Conservation (phyloP, 2,113 vertebrate genomes). For the Pyxicephalus adspersus region DNA sequence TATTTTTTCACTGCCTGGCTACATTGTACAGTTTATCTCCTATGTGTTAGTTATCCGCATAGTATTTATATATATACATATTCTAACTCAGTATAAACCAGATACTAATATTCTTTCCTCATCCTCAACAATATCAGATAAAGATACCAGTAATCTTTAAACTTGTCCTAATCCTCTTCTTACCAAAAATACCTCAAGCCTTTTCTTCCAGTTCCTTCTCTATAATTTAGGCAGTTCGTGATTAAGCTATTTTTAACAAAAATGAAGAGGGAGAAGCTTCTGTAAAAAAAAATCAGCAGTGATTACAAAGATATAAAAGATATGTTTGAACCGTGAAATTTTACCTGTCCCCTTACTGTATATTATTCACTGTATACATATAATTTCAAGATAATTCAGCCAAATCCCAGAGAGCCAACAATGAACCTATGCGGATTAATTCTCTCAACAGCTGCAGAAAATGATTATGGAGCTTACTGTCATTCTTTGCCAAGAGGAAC, state of each 20-base stretch:
- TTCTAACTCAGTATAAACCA: too few species aligned
- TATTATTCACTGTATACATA: not conserved
- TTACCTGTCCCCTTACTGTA: slow-evolving; percentile 17
- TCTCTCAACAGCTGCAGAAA: slow-evolving; percentile 34
- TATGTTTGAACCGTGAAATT: not conserved
- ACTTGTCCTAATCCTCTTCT: not conserved
- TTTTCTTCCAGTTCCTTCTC: not conserved
- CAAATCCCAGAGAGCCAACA: slow-evolving; percentile 27
- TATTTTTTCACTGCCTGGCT: too few species aligned
- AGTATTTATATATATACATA: too few species aligned
- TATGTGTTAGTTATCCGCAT: not conserved
- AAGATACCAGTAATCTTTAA: not conserved
- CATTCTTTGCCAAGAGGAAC: slow-evolving; percentile 31
- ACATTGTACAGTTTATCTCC: too few species aligned
- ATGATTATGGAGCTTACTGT: slow-evolving; percentile 39
- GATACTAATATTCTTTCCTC: too few species aligned
- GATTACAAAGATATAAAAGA: not conserved
- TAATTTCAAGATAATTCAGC: slow-evolving; percentile 43
- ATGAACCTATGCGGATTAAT: slow-evolving; percentile 30
- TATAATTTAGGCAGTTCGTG: slow-evolving; percentile 21
- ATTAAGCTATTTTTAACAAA: slow-evolving; percentile 30
- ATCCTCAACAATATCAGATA: not conserved
- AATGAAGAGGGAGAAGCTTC: not conserved
- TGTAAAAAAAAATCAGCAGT: not conserved
- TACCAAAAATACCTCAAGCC: not conserved